phyloP scores from a whole-genome alignment of 2,888 invertebrate species.

The Tachystola acroxantha region DNA sequence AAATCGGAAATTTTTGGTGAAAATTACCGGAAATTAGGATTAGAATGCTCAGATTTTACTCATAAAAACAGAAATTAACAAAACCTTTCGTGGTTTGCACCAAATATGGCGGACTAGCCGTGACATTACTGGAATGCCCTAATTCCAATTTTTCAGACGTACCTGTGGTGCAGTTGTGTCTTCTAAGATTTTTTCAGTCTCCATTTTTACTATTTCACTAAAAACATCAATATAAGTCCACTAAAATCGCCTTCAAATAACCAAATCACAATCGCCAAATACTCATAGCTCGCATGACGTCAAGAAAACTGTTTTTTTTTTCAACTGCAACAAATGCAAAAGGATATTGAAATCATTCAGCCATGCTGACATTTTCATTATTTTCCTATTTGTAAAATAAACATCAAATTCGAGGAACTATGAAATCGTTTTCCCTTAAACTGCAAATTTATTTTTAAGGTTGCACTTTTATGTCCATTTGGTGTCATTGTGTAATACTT shows the following conservation, averaged over 20 bases:
- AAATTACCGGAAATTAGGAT: too few species aligned
- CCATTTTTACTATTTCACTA: conserved; percentile 89
- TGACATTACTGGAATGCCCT: conserved; percentile 63
- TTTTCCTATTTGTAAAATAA: too few species aligned
- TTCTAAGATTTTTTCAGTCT: conserved; percentile 94
- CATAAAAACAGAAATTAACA: conserved; percentile 45
- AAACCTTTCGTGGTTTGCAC: conserved; percentile 39
- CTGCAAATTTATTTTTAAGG: not conserved
- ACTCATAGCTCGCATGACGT: conserved; percentile 70
- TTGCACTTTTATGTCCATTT: not conserved
- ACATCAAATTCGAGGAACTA: too few species aligned
- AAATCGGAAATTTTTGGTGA: too few species aligned
- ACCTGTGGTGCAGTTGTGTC: conserved; percentile 78
- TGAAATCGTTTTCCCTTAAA: too few species aligned
- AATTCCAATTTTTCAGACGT: conserved; percentile 43
- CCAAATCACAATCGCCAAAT: conserved; percentile 58
- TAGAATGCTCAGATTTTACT: too few species aligned
- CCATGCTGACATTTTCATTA: too few species aligned
- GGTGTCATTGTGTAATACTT: too few species aligned
- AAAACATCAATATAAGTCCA: conserved; percentile 68
- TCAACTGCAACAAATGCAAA: not conserved
- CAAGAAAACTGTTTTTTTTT: conserved; percentile 35
- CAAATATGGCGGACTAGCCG: conserved; percentile 70
- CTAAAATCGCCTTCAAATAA: conserved; percentile 56
- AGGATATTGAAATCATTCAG: not conserved